These are phyloP conservation scores for Taeniopygia guttata DNA, from an alignment of 2,797 vertebrate species.

Conservation along the genomic window DNA sequence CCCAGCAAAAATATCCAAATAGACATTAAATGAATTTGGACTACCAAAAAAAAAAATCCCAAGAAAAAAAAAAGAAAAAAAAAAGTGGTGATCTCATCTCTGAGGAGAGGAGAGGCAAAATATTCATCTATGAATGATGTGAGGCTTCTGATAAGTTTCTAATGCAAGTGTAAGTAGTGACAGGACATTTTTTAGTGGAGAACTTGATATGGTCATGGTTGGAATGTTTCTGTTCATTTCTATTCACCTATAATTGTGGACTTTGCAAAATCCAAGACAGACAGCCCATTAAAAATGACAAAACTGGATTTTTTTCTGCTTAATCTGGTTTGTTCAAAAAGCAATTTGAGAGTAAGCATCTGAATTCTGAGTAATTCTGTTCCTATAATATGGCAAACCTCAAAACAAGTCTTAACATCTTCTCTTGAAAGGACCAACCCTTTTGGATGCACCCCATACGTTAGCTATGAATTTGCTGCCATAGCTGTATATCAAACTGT, in stretches of 20 bases:
- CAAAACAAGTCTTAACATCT: not conserved
- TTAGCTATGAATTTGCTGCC: not conserved
- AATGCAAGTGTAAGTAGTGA: not conserved
- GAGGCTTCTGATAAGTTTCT: not conserved
- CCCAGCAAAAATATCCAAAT: not conserved
- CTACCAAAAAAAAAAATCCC: too few species aligned
- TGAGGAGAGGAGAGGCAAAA: not conserved
- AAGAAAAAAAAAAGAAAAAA: too few species aligned
- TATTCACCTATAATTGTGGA: not conserved
- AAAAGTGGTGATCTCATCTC: not conserved
- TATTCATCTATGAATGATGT: not conserved
- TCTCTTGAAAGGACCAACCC: fast-evolving
- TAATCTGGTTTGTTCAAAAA: not conserved
- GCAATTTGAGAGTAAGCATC: not conserved
- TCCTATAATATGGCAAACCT: not conserved
- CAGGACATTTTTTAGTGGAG: not conserved
- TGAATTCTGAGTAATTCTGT: not conserved
- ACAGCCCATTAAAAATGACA: not conserved
- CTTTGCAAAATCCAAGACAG: not conserved
- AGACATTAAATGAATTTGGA: not conserved
- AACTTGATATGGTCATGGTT: not conserved
- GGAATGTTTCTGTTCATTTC: not conserved
- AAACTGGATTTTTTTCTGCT: not conserved
- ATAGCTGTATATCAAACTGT: not conserved
- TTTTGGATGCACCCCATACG: not conserved